Evolutionary conservation across 2,888 invertebrate genomes (phyloP), one percentile per base, ranked within the genome.

Genomic region (Zygogramma bicolorata): DNA sequence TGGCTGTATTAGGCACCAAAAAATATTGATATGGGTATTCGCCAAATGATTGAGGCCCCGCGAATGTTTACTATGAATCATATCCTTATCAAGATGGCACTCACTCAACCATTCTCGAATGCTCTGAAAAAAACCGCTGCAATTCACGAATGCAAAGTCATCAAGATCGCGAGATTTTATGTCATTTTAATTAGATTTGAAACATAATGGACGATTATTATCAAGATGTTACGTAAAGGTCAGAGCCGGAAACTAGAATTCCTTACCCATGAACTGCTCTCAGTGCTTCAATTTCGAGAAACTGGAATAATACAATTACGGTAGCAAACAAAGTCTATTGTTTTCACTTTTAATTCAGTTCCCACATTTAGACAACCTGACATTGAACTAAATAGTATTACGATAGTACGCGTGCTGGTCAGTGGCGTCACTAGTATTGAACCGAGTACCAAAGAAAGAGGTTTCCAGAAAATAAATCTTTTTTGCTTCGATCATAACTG

Each of bases 381-480:
- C 86, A 86, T 85, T 86, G 86, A 85, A 84, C 85, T 83, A 83
- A 84, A 86, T 85, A 83, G 78, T 81, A 80, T 83, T 82, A 82
- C 83, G 82, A 81, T 81, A 78, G 74, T 79, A 81, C 81, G 80
- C 82, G 81, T 81, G 82, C 81, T 59, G 31, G 2, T 38, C 73
- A 74, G 72, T 46, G 59, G 70, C 71, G 75, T n/a, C 3, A 59
- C 27, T 15, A n/a, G n/a, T 15, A 31, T 6, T 7, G 7, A 31
- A 31, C 38, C 38, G n/a, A n/a, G 38, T 13, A n/a, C 38, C n/a
- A n/a, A 38, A 38, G 13, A 38, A 13, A 38, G 10, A 38, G 10
- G 8, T 38, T 13, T 13, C 10, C 8, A 34, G 34, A 3, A 13
- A 0, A 3, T 34, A 13, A 34, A 13, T 34, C 34, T 13, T 34